These are phyloP conservation scores for Eudasyphora cyanicolor DNA, from an alignment of 2,888 invertebrate genomes.

Conservation along the genomic window DNA sequence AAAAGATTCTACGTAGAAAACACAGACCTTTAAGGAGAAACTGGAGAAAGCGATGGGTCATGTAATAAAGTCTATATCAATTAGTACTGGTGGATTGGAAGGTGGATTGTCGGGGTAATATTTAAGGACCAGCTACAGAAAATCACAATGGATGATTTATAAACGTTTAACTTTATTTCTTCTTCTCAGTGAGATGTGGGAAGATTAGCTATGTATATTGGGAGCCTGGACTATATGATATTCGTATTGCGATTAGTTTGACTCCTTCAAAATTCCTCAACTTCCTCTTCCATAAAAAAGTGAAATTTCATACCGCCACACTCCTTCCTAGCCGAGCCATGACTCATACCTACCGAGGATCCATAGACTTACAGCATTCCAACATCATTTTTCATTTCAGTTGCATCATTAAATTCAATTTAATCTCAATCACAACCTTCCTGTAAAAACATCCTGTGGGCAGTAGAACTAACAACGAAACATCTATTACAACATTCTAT, in stretches of 20 bases:
- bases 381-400: not conserved
- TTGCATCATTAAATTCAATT: constrained; percentile 26
- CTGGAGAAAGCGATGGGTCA: too few species aligned
- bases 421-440: constrained; percentile 51
- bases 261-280: too few species aligned
- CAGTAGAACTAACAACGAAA: constrained; percentile 19
- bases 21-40: too few species aligned
- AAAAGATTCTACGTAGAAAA: too few species aligned
- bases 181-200: not conserved
- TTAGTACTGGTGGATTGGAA: too few species aligned
- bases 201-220: not conserved
- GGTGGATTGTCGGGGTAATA: too few species aligned
- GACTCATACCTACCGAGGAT: not conserved
- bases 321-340: not conserved
- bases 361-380: not conserved
- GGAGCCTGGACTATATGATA: not conserved
- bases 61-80: too few species aligned
- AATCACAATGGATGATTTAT: too few species aligned
- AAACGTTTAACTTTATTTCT: too few species aligned
- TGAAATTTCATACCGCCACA: not conserved
- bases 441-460: constrained; percentile 55
- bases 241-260: too few species aligned
- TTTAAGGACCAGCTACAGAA: too few species aligned
- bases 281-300: not conserved
- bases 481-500: constrained; percentile 58